A percentile compares a stretch with the other conserved stretches of the same genome.
phyloP scores from a whole-genome alignment of 2,797 vertebrate species.

The Thamnophis elegans region DNA sequence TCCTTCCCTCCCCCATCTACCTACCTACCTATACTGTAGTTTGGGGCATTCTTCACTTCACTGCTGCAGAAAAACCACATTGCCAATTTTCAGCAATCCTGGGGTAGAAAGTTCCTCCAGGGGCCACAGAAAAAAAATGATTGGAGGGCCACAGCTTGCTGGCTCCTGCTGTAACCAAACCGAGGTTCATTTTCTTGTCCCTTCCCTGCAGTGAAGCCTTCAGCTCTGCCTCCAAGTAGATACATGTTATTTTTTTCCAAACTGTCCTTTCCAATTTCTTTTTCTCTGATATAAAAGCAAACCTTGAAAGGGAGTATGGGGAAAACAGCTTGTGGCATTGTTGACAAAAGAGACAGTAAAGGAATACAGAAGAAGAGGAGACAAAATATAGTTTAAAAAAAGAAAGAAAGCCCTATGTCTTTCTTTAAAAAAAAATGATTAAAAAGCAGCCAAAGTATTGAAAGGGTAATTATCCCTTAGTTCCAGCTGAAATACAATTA shows the following conservation, averaged over 20 bases:
- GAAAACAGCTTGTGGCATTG: not conserved
- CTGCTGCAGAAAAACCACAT: not conserved
- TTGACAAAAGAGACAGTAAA: not conserved
- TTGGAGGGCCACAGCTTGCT: not conserved
- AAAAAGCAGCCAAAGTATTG: constrained; percentile 68
- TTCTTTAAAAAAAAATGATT: constrained; percentile 41
- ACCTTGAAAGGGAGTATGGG: not conserved
- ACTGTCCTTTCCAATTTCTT: not conserved
- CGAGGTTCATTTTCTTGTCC: not conserved
- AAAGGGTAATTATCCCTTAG: constrained; percentile 75
- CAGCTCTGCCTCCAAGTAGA: not conserved
- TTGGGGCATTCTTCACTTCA: not conserved
- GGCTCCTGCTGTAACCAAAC: not conserved
- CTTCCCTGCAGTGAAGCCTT: not conserved
- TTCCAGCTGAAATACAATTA: constrained; percentile 79
- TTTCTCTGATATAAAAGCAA: constrained; percentile 3
- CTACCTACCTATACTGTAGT: not conserved
- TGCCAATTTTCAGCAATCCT: not conserved
- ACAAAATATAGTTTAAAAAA: not conserved
- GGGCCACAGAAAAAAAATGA: not conserved
- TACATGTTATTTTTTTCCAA: not conserved
- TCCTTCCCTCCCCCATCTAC: not conserved
- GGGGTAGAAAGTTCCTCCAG: not conserved
- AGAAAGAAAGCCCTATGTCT: not conserved
- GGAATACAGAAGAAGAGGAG: constrained; percentile 20